Evolutionary conservation across 2,113 vertebrate species (phyloP).

Genomic region (Phylloscopus whistleri): DNA sequence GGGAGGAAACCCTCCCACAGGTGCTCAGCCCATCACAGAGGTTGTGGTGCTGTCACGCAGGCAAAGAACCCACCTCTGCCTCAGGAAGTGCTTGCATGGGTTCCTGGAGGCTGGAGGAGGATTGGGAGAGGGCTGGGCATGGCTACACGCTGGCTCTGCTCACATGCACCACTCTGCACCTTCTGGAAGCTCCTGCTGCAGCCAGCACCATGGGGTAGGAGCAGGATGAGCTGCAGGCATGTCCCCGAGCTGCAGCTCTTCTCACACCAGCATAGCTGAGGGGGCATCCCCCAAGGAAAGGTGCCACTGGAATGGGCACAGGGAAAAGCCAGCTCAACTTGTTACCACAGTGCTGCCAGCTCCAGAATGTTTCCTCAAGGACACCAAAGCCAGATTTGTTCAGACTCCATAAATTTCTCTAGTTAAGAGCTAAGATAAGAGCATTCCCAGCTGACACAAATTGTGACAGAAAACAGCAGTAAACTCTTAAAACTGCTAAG

Average conservation of each 20-base stretch:
- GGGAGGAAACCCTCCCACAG: neutral
- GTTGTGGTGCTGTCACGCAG: neutral
- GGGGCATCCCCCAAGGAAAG: neutral
- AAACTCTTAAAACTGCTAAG: neutral
- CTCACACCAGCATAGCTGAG: neutral
- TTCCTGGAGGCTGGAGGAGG: neutral
- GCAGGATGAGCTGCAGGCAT: neutral
- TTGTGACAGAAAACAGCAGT: neutral
- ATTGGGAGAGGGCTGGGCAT: neutral
- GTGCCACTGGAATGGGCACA: neutral
- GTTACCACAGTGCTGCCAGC: neutral
- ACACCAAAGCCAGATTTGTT: neutral
- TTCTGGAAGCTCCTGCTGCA: neutral
- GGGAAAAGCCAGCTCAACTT: neutral
- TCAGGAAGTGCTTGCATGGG: fast-evolving
- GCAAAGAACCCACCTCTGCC: neutral
- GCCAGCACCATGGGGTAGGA: neutral
- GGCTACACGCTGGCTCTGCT: neutral
- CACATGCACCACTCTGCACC: neutral
- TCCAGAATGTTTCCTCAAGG: neutral
- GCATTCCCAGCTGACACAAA: neutral
- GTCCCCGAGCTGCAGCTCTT: neutral
- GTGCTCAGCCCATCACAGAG: neutral
- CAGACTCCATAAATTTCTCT: neutral
- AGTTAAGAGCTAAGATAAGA: neutral